Evolutionary conservation across 2,113 vertebrate genomes (phyloP), one percentile per base, ranked within the genome.

Genomic region (Pluvialis apricaria): DNA sequence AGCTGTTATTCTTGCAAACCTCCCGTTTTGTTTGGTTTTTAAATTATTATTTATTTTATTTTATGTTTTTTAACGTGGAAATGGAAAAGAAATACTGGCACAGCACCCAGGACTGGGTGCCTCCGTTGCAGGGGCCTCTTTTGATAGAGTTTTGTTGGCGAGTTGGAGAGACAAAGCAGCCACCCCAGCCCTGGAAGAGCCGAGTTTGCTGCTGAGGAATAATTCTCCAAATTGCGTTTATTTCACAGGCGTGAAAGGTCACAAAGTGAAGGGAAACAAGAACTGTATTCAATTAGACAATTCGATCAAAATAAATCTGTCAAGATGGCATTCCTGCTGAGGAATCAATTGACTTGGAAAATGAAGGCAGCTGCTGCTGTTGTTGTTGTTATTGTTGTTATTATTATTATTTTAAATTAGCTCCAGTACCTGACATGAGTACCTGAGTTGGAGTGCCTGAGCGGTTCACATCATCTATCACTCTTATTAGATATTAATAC

Each of bases 261-360:
- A 97, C 83, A 62, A 94, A 97, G 94, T 73, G 96, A 97, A 96
- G 95, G 97, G 94, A 97, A 97, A 96, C 84, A 88, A 94, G 96
- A 97, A 94, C 79, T 94, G 90, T 92, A 95, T 97, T 98, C 97
- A 97, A 97, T 97, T 98, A 98, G 97, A 96, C 96, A 97, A 96
- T 90, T 98, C 21, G 86, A 98, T 98, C 98, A 98, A 97, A 97
- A 97, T 97, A 97, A 96, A 98, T 97, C 97, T 97, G 96, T 98
- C 97, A 97, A 94, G 94, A 96, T 97, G 96, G 96, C 96, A 96
- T 97, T 95, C 95, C 92, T 97, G 96, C 96, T 96, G 76, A 94
- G 94, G 93, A 96, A 97, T 97, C 95, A 96, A 91, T 97, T 97
- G 92, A 44, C 66, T 89, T 86, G 88, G 82, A 94, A 96, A 97